A percentile compares a stretch with the other conserved stretches of the same genome.
Evolutionary conservation across 2,113 vertebrate species (phyloP).

Genomic region (Zingel zingel): DNA sequence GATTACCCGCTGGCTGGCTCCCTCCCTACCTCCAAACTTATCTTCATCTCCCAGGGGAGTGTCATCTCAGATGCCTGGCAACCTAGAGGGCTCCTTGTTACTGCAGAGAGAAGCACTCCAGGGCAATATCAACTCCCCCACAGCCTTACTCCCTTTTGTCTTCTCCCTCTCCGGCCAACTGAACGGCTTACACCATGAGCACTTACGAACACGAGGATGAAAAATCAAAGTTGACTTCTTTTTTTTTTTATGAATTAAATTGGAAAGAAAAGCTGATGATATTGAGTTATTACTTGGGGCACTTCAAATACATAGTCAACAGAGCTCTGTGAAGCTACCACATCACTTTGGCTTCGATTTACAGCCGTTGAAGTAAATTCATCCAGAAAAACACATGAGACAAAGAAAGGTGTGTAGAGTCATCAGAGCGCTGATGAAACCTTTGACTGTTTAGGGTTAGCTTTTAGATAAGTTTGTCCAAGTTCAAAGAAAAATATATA

Average conservation of each 20-base stretch:
- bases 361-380: neutral
- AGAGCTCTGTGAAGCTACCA: neutral
- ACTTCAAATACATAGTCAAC: slow-evolving; percentile 7
- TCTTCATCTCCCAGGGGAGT: slow-evolving; percentile 55
- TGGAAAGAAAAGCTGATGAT: neutral
- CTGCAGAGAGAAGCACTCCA: slow-evolving; percentile 52
- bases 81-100: slow-evolving; percentile 67
- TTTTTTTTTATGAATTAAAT: slow-evolving; percentile 5
- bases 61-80: slow-evolving; percentile 66
- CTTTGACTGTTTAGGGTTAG: neutral
- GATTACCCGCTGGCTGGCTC: slow-evolving; percentile 37
- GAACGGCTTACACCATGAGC: neutral
- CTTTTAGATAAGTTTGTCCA: neutral
- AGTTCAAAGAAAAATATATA: neutral
- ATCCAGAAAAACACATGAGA: neutral
- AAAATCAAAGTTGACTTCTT: slow-evolving; percentile 16
- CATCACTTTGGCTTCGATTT: slow-evolving; percentile 24
- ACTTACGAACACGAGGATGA: neutral
- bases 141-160: slow-evolving; percentile 24
- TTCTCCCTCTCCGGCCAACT: neutral
- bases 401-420: neutral
- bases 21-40: slow-evolving; percentile 15
- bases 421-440: slow-evolving; percentile 28
- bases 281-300: neutral
- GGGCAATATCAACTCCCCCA: slow-evolving; percentile 54